Evolutionary conservation across 1,140 invertebrate species (phyloP), one percentile per base, ranked within the genome.

Genomic region (Pemphigus obesinymphae): DNA sequence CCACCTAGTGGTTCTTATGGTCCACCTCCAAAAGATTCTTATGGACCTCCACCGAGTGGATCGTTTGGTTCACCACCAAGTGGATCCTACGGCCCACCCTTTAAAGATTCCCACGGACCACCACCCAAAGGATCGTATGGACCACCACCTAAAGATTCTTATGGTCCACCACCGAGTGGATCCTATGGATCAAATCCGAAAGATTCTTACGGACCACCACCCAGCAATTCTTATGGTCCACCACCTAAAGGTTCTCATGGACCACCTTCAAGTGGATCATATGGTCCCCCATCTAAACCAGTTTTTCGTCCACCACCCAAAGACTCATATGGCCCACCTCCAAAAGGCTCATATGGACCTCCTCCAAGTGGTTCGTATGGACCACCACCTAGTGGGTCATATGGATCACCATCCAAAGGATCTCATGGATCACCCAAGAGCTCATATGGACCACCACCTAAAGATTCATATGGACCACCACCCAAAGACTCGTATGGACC

Each of bases 91-190:
- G 72, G 72, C n/a, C 45, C 72, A 13, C 72, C 72, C 20, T 15
- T 26, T 0, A 73, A 17, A 17, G n/a, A n/a, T n/a, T n/a, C 3
- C 1, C 13, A 84, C 23, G 84, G 84, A 23, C 82, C 83, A 11
- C 83, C 83, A 20, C 66, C 53, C 13, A 75, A 4, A 3, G 72
- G 5, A 8, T 29, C 72, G n/a, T 75, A 75, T 20, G 45, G 72
- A 0, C 70, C 23, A 45, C 89, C 89, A 87, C 89, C 6, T 1
- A 75, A 37, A 23, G 73, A 43, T 82, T 82, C 87, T 0, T 34
- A 87, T 68, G 86, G 86, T n/a, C 87, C 86, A 29, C 86, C 82
- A 13, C 31, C 68, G 11, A 78, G 23, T 26, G 34, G n/a, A 11
- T 58, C 53, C 11, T 61, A 76, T 23, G 29, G 31, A 23, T 10